Conservation (phyloP, 2,797 vertebrate species). For the Malurus leucopterus region DNA sequence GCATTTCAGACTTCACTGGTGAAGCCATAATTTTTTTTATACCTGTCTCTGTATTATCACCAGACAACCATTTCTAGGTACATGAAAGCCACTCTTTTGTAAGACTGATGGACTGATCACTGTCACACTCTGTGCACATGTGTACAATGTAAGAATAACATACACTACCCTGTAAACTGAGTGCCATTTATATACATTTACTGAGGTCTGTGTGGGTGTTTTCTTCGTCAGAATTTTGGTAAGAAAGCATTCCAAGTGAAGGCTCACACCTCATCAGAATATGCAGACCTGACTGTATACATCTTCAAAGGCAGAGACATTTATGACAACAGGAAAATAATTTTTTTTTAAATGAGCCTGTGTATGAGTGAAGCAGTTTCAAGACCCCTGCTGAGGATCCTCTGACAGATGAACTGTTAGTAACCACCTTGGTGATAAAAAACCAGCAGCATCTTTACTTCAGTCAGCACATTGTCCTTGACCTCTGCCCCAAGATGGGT, state of each 20-base stretch:
- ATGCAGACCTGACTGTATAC: background rate
- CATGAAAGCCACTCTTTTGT: background rate
- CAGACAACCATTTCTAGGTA: background rate
- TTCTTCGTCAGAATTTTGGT: background rate
- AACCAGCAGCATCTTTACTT: background rate
- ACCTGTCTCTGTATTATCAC: background rate
- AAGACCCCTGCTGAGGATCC: background rate
- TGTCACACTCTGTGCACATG: background rate
- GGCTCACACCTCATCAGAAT: background rate
- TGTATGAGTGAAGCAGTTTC: background rate
- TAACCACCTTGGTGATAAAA: background rate
- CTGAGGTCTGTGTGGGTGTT: background rate
- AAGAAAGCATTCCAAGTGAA: background rate
- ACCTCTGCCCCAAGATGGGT: background rate
- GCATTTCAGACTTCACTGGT: background rate
- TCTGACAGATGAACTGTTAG: background rate
- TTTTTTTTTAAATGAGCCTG: background rate
- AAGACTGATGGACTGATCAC: background rate
- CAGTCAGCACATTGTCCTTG: background rate
- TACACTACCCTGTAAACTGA: background rate
- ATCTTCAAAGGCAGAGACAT: background rate
- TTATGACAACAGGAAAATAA: background rate
- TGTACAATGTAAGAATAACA: background rate
- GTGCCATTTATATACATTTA: background rate
- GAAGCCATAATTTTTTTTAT: background rate